Base-by-base conservation (phyloP, 2,113 vertebrate species). In the Entelurus aequoreus region DNA sequence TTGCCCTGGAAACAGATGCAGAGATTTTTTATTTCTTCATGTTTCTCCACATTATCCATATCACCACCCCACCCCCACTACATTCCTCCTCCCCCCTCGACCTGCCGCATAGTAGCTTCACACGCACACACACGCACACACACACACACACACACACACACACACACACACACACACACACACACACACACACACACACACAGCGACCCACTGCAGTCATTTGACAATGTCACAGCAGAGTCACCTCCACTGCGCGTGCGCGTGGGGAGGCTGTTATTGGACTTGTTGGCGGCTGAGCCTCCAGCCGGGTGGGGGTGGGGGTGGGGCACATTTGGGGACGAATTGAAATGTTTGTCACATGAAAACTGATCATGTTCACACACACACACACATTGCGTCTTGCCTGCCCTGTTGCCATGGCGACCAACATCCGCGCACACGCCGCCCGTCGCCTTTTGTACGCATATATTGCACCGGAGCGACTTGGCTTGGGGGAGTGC, bases 1-100 rank as follows among this genome's bases (percentile, higher is more conserved):
- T 91, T 90, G 88, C 90, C 89, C 86, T 91, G 90, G 89, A 91
- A 91, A 91, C 89, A 90, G 89, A 86, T 90, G 83, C 86, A 65
- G 83, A 88, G 84, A 91, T 86, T 90, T 86, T 84, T 80, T 76
- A 78, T 88, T 83, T 86, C 82, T 83, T 84, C 84, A 83, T 84
- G 74, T 88, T 87, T 79, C 77, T 83, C 80, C 74, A 78, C 74
- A 71, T 86, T 88, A 86, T 85, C 83, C 85, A 84, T 87, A 80
- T 85, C 84, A 78, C 62, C 62, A 68, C 75, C 51, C 46, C 38
- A 6, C 62, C 61, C 11, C 8, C 48, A 7, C 4, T 16, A n/a
- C 48, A 28, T 14, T 49, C 48, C 15, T 49, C 48, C 48, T 21
- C 49, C 49, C 85, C 84, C 80, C 79, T 78, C 84, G 82, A 90